These are phyloP conservation scores for Abrostola triplasia DNA, from an alignment of 2,888 invertebrate genomes.

Conservation along the genomic window DNA sequence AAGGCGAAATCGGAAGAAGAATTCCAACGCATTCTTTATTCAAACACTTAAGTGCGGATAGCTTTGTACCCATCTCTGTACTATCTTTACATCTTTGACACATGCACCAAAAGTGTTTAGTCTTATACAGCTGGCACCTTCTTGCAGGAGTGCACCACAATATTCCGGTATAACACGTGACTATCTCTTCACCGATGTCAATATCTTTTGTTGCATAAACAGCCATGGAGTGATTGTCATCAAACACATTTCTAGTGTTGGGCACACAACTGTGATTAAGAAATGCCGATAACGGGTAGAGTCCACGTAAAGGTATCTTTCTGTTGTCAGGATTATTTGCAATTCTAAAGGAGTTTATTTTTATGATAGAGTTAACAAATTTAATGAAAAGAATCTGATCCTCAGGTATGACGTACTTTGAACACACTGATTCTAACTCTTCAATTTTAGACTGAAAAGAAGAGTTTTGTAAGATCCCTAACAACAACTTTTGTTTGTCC, in stretches of 20 bases:
- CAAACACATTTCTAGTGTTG: constrained; percentile 90
- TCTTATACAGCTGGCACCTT: constrained; percentile 88
- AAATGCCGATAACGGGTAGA: constrained; percentile 90
- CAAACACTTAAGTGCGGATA: constrained; percentile 87
- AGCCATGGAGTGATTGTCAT: constrained; percentile 85
- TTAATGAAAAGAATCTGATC: constrained; percentile 87
- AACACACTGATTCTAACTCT: constrained; percentile 85
- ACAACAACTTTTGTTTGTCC: constrained; percentile 77
- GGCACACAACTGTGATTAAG: constrained; percentile 91
- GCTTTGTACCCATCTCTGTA: constrained; percentile 88
- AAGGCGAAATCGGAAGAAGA: constrained; percentile 85
- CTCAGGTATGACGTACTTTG: constrained; percentile 76
- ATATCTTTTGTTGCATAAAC: constrained; percentile 89
- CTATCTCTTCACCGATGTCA: constrained; percentile 88
- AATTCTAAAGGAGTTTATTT: constrained; percentile 91
- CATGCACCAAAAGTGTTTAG: constrained; percentile 90
- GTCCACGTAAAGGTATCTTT: constrained; percentile 85
- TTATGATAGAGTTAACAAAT: constrained; percentile 86
- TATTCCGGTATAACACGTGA: constrained; percentile 90
- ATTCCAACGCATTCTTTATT: constrained; percentile 84
- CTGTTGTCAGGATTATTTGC: constrained; percentile 67
- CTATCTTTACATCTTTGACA: constrained; percentile 90
- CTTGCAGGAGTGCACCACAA: constrained; percentile 90
- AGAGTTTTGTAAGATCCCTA: constrained; percentile 81
- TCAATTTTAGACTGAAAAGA: constrained; percentile 69